Percentiles rank a stretch among this genome's conserved stretches.
Evolutionary conservation across 2,797 vertebrate species (phyloP).

Genomic region (Vespertilio murinus): DNA sequence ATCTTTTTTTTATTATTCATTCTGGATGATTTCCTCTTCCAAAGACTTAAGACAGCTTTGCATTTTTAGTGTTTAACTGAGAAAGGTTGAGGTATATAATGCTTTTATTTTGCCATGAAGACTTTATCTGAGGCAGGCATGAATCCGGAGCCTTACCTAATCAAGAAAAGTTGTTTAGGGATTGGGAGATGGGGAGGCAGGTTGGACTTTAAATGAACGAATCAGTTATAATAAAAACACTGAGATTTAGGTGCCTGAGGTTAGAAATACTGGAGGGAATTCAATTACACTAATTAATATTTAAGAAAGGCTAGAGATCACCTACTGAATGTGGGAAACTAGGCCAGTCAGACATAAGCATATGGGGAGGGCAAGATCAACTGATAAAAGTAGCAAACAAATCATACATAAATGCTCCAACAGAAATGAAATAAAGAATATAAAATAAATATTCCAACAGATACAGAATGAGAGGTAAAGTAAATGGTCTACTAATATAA

Average conservation of each 20-base stretch:
- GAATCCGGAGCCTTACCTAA: constrained; percentile 70
- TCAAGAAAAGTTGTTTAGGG: constrained; percentile 72
- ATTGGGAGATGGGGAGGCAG: constrained; percentile 58
- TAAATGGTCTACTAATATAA: constrained; percentile 68
- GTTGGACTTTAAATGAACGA: constrained; percentile 78
- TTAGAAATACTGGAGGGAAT: constrained; percentile 82
- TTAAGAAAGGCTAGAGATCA: constrained; percentile 82
- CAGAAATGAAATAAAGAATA: constrained; percentile 66
- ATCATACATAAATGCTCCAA: constrained; percentile 72
- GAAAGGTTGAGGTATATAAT: constrained; percentile 49
- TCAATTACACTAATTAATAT: constrained; percentile 85
- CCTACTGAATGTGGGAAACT: constrained; percentile 75
- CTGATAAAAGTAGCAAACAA: constrained; percentile 80
- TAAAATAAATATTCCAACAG: constrained; percentile 74
- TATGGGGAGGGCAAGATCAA: constrained; percentile 80
- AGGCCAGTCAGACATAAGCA: constrained; percentile 77
- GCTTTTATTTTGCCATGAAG: constrained; percentile 67
- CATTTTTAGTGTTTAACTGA: constrained; percentile 54
- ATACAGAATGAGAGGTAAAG: constrained; percentile 64
- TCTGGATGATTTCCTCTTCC: constrained; percentile 44
- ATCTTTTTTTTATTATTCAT: constrained; percentile 41
- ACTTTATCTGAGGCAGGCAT: constrained; percentile 63
- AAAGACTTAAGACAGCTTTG: constrained; percentile 50
- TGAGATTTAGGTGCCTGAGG: constrained; percentile 79
- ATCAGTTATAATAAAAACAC: constrained; percentile 82